phyloP scores from a whole-genome alignment of 35 echinoderm and acorn worm genomes.

The Patiria miniata region DNA sequence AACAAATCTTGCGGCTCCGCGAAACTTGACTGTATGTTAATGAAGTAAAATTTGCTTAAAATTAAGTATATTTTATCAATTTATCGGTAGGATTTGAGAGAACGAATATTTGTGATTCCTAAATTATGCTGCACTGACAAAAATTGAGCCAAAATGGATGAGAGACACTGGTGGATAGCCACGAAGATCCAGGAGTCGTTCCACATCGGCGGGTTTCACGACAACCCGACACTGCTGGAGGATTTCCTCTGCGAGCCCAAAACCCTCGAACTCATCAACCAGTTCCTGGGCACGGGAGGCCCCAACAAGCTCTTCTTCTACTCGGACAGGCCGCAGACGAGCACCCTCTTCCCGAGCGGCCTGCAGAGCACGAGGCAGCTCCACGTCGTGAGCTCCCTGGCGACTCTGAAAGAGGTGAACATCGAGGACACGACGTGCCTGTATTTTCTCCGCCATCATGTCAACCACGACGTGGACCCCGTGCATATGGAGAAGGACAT shows the following conservation, averaged over 20 bases:
- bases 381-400: conserved; percentile 89
- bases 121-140: neutral
- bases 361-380: conserved; percentile 94
- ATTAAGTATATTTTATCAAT: neutral
- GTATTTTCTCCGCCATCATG: conserved; percentile 91
- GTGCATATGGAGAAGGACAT: conserved; percentile 99
- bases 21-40: neutral
- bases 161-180: conserved; percentile 99
- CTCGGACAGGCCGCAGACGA: conserved; percentile 91
- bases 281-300: conserved; percentile 90
- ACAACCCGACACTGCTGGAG: conserved; percentile 93
- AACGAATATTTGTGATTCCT: neutral
- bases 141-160: conserved; percentile 77
- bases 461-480: conserved; percentile 82
- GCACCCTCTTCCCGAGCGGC: conserved; percentile 65
- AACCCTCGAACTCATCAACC: conserved; percentile 92
- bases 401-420: conserved; percentile 93
- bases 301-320: conserved; percentile 99
- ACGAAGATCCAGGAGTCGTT: conserved; percentile 99
- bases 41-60: too few species aligned
- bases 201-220: conserved; percentile 95
- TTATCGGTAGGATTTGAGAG: neutral
- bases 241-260: conserved; percentile 88
- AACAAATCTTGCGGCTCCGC: conserved; percentile 10
- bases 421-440: conserved; percentile 97